Base-by-base conservation (phyloP, 2,797 vertebrate genomes). In the Pangasius mekongensis region DNA sequence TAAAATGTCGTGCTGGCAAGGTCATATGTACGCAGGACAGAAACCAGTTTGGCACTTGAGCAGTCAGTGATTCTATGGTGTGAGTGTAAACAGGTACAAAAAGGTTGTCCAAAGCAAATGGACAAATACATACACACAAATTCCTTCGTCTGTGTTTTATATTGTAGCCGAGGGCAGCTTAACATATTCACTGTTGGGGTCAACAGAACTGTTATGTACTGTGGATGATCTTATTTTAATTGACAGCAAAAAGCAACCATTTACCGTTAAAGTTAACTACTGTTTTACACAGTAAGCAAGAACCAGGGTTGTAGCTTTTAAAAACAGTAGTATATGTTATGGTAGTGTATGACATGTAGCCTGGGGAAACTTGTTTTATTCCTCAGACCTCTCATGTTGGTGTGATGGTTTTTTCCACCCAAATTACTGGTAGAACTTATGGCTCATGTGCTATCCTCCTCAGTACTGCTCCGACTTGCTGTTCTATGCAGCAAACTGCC, bases 401-500 rank as follows among this genome's bases (percentile, higher is more conserved):
- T 33, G 43, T n/a, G 36, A 47, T 39, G 22, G 18, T 39, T 56
- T 60, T n/a, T 47, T 60, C 24, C 39, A 49, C 47, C 74, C 24
- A 86, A 84, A 66, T 5, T 60, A 86, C 69, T 81, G 66, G 27
- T 67, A 85, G 74, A 84, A 77, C 66, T 71, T 52, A 33, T 80
- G 60, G 36, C 76, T 85, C 54, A 24, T 87, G 82, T 77, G n/a
- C 27, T 49, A 2, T 76, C 33, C 20, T n/a, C 43, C 24, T 82
- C 24, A 67, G 33, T 5, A 10, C 64, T 52, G 58, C 71, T 43
- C 18, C 24, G 33, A 11, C n/a, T 24, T 64, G 62, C 7, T 58
- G 69, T 73, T 89, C 93, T 91, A 96, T 36, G 91, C 90, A 0
- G 95, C 92, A 88, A 97, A 96, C 92, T 95, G 96, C 94, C 95